Base-by-base conservation (phyloP, 1,140 invertebrate genomes). In the Acromyrmex heyeri region DNA sequence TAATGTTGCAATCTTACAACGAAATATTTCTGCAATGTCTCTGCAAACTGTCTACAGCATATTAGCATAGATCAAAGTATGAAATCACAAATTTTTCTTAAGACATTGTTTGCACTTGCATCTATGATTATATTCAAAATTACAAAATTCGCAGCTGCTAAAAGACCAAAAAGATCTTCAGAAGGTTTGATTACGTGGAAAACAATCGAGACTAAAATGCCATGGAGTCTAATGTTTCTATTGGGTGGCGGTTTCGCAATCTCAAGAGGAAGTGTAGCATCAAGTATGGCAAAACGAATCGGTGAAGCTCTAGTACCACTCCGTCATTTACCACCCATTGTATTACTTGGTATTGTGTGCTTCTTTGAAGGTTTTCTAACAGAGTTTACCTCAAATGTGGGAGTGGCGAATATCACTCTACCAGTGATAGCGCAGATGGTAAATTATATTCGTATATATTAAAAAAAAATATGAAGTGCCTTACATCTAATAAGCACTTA, bases 311-410 rank as follows among this genome's bases (percentile, higher is more conserved):
- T 97, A 38, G 91, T 93, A 65, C 96, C 96, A 0, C 94, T 97
- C 0, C 93, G 96, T 21, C 92, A 94, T 0, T 92, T 97, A 5
- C 96, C 96, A 0, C 94, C 96, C 0, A 86, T 95, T 7, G 76
- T 96, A 2, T 96, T 97, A 16, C 92, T 97, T 70, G 90, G 96
- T 18, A 95, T 97, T 27, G 95, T 97, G 21, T 96, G 95, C 57
- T 92, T 95, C 0, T 94, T 96, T 87, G 94, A 96, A 87, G 91
- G 96, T 86, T 72, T 97, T 73, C 93, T 98, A 50, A 98, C 98
- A 0, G 98, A 98, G 93, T 97, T 98, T 91, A 97, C 97, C 0
- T 97, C 97, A 12, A 98, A 98, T 93, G 97, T 98, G 0, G 98
- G 98, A 27, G 97, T 98, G 27, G 97, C 98, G n/a, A 98, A 98